Conservation (phyloP, 2,888 invertebrate genomes). For the Gasteruption jaculator region DNA sequence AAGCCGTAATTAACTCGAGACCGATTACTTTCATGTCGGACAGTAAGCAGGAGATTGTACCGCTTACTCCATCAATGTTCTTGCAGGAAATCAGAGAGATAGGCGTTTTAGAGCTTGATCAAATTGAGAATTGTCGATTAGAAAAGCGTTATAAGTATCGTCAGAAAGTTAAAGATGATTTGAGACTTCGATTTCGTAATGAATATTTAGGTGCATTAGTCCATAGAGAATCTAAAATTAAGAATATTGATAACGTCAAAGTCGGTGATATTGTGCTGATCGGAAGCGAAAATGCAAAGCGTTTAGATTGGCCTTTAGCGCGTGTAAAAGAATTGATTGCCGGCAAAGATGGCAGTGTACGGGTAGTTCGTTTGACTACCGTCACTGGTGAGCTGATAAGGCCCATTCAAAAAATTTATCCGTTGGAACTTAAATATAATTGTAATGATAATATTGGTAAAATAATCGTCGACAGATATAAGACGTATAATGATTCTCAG, state of each 20-base stretch:
- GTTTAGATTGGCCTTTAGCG: slow-evolving; percentile 26
- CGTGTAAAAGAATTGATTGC: slow-evolving; percentile 16
- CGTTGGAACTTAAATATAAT: slow-evolving; percentile 16
- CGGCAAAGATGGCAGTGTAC: slow-evolving; percentile 16
- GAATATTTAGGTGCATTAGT: slow-evolving; percentile 10
- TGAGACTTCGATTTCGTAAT: slow-evolving; percentile 4
- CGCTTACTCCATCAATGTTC: slow-evolving; percentile 7
- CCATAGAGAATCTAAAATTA: not conserved
- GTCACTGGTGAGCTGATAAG: slow-evolving; percentile 18
- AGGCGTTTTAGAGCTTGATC: slow-evolving; percentile 6
- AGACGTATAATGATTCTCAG: no score
- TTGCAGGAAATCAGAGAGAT: slow-evolving; percentile 11
- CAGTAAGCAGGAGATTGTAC: not conserved
- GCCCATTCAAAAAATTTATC: slow-evolving; percentile 24
- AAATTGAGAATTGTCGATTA: not conserved
- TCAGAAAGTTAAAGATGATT: slow-evolving; percentile 5
- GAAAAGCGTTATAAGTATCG: slow-evolving; percentile 3
- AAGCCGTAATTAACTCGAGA: slow-evolving; percentile 39
- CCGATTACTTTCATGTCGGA: slow-evolving; percentile 33
- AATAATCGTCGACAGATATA: no score
- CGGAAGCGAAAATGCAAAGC: slow-evolving; percentile 22
- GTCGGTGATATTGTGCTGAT: slow-evolving; percentile 24
- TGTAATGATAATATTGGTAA: no score
- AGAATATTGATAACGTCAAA: not conserved
- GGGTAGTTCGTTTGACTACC: slow-evolving; percentile 22